Base-by-base conservation (phyloP, 1,140 invertebrate genomes). In the Anoplophora glabripennis region DNA sequence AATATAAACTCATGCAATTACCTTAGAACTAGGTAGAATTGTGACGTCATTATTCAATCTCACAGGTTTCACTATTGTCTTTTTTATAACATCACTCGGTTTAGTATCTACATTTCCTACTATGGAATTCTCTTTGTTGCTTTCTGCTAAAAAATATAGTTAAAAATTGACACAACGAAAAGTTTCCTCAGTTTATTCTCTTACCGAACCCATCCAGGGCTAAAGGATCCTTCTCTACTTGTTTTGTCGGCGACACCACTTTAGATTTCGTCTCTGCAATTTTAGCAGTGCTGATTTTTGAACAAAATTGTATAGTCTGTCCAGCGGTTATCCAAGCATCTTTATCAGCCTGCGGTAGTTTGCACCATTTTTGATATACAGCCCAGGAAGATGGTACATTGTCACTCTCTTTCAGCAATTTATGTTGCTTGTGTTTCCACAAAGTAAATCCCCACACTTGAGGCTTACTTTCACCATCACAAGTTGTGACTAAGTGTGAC, bases 371-470 rank as follows among this genome's bases (percentile, higher is more conserved):
- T 66, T 92, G 87, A 73, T 91, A 92, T 0, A 91, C 72, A 49
- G 86, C 83, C 89, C 89, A 92, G 2, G 88, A 86, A 64, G 85
- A 84, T 7, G 76, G 74, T 15, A 73, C 77, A 48, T 82, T 79
- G n/a, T 78, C 71, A 37, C 76, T 74, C 4, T 78, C 77, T 59
- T 48, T 46, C 40, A 18, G 14, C 33, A 63, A 63, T 59, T 78
- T 71, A 7, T 75, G 45, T 57, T 82, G 79, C 40, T 84, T 81
- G 11, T 82, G 80, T 71, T 91, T 92, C 89, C 89, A 92, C 18
- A 92, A 67, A 9, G 90, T 78, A 72, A 90, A 92, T 42, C 88
- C 89, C 89, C 89, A 91, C 1, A 91, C 86, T 77, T 89, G 87
- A 10, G 88, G 86, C 76, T 89, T 90, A 53, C 83, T 83, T 75